Evolutionary conservation across 2,888 invertebrate species (phyloP).

Genomic region (Parnassius mnemosyne): DNA sequence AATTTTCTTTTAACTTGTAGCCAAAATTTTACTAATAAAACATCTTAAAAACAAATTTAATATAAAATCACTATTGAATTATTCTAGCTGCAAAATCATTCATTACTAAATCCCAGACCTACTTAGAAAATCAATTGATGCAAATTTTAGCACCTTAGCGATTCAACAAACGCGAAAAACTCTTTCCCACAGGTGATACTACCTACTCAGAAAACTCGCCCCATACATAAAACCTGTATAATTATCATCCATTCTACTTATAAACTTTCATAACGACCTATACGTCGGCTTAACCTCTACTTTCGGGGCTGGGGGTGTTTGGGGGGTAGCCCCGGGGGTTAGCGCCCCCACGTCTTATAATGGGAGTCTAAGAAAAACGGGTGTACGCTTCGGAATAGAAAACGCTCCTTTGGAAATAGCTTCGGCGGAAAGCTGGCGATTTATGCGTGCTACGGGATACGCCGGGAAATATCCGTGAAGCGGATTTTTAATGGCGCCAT

Average conservation of each 20-base stretch:
- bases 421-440: constrained; percentile 79
- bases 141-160: not conserved
- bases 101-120: not conserved
- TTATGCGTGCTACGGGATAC: constrained; percentile 77
- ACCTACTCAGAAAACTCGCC: constrained; percentile 67
- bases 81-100: not conserved
- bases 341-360: constrained; percentile 65
- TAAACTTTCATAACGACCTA: constrained; percentile 80
- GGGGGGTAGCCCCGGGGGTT: constrained; percentile 34
- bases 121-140: not conserved
- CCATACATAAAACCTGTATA: constrained; percentile 72
- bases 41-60: too few relatives aligned
- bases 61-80: not conserved
- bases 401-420: constrained; percentile 79
- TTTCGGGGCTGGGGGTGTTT: constrained; percentile 59
- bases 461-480: constrained; percentile 77
- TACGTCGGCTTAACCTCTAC: constrained; percentile 79
- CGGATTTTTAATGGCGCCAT: constrained; percentile 78
- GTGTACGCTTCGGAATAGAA: constrained; percentile 78
- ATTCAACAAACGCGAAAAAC: constrained; percentile 38
- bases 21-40: too few relatives aligned
- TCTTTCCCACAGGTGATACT: constrained; percentile 60
- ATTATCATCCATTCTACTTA: constrained; percentile 81
- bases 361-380: constrained; percentile 79
- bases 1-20: too few relatives aligned